Evolutionary conservation across 2,113 vertebrate species (phyloP), one percentile per base, ranked within the genome.

Genomic region (Istiophorus platypterus): DNA sequence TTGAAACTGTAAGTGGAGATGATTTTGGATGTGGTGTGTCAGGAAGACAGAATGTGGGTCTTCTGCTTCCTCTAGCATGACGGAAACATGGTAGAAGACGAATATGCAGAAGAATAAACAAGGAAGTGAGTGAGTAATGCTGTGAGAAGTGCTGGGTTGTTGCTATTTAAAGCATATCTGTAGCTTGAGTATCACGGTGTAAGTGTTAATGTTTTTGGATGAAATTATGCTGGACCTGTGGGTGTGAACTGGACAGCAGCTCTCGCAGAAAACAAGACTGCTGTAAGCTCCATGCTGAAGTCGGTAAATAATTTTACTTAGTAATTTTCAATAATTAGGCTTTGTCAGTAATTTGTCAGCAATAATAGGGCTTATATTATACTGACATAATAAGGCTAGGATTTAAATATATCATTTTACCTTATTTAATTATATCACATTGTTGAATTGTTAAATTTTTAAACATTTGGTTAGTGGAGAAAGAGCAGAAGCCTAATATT

Each of bases 41-140:
- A 6, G 5, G 51, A 63, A 24, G 45, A 49, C 17, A 22, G 8
- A 20, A 22, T 51, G 27, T 27, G 29, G 52, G 27, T 72, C 41
- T 47, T 26, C 41, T 5, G 22, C 17, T 22, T 66, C n/a, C 13
- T 22, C 17, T 18, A 13, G 17, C 12, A 2, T 37, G 41, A 65
- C 1, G n/a, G 26, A 34, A 64, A 24, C 49, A 45, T 34, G 59
- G 51, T 51, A 3, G 22, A 22, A 20, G 49, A 57, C 37, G 51
- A 57, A 17, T 34, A 17, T 11, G 27, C 27, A 39, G 69, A 61
- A 41, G 52, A 52, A 14, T 31, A 61, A 73, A 42, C 54, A 20
- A n/a, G 41, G 15, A 42, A 56, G 73, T 51, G 73, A 31, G 27
- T 42, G 83, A 77, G 24, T 81, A 14, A 54, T n/a, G 61, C 52